phyloP scores from a whole-genome alignment of 2,797 vertebrate genomes.

The Gymnothorax reevesii region DNA sequence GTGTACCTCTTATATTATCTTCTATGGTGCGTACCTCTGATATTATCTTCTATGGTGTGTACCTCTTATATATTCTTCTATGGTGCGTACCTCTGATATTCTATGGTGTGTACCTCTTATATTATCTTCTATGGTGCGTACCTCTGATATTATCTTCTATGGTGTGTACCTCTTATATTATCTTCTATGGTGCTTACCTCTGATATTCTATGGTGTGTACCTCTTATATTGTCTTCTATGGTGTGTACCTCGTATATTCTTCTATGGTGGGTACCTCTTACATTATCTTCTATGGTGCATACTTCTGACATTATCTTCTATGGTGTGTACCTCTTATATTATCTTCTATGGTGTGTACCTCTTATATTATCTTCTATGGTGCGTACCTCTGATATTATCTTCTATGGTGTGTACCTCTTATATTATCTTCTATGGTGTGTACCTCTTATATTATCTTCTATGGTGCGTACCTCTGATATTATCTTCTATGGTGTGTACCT shows the following conservation, averaged over 20 bases:
- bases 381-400: conserved; percentile 70
- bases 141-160: conserved; percentile 78
- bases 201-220: conserved; percentile 79
- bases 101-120: conserved; percentile 73
- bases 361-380: conserved; percentile 83
- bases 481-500: conserved; percentile 84
- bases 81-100: conserved; percentile 72
- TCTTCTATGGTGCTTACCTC: conserved; percentile 82
- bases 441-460: conserved; percentile 79
- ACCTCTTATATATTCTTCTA: conserved; percentile 77
- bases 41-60: conserved; percentile 85
- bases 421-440: conserved; percentile 85
- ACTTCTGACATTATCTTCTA: conserved; percentile 79
- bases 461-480: conserved; percentile 68
- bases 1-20: conserved; percentile 70
- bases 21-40: conserved; percentile 77
- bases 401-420: conserved; percentile 77
- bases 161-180: conserved; percentile 70
- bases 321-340: conserved; percentile 68
- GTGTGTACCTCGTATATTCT: conserved; percentile 70
- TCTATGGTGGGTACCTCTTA: conserved; percentile 77
- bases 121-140: conserved; percentile 86
- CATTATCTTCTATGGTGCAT: conserved; percentile 85
- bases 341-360: conserved; percentile 84
- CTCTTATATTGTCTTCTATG: conserved; percentile 80